Evolutionary conservation across 2,113 vertebrate genomes (phyloP), one percentile per base, ranked within the genome.

Genomic region (Regulus satrapa): DNA sequence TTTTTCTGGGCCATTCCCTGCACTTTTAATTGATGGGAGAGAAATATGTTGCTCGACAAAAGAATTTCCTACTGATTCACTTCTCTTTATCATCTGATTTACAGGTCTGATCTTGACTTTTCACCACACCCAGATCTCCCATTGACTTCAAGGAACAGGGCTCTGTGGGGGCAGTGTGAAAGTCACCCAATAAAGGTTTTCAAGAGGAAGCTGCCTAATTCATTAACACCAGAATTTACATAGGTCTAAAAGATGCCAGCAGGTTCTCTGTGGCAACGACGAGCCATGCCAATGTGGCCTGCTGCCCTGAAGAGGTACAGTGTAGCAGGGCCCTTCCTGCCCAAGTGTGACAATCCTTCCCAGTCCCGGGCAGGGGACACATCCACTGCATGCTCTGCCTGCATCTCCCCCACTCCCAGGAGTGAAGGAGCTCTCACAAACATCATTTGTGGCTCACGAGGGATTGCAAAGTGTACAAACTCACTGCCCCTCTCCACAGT

Each of bases 11-110:
- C 51, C 45, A n/a, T 94, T 77, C 92, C 55, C 46, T n/a, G n/a
- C 2, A 4, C 74, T 95, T 94, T 54, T 40, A 83, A 79, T 46
- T 41, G 88, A 83, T 0, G 8, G 63, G 59, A 92, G 61, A 91
- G 62, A 63, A 95, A 40, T 73, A 55, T 13, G 43, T 73, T 85
- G 59, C 48, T 95, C 81, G 34, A 87, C 85, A 91, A 89, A 56
- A 94, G 85, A 82, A 67, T 94, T 96, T 96, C 94, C 92, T 93
- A 94, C 90, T 84, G 85, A 95, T 95, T 93, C 94, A 94, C 48
- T 77, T 91, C 82, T 85, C 93, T 92, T 83, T 92, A 95, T 95
- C 88, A 71, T 80, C 88, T 20, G 18, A 58, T 90, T 84, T 92
- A 84, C 93, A 88, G 90, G 93, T 77, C 93, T 93, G 59, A 88